These are phyloP conservation scores for Columba janthina DNA, from an alignment of 2,113 vertebrate species.

Conservation along the genomic window DNA sequence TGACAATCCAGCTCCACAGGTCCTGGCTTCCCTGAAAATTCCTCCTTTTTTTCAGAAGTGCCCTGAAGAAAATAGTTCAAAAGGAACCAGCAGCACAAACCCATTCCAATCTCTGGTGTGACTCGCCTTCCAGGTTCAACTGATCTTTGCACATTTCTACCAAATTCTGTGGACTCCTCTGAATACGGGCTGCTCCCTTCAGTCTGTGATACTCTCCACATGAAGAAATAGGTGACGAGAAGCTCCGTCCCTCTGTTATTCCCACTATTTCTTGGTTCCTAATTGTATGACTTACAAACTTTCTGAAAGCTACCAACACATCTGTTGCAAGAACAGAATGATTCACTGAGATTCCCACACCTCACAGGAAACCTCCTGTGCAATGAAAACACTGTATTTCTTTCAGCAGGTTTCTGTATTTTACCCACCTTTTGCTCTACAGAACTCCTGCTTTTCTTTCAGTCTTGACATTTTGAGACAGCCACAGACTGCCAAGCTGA, in stretches of 20 bases:
- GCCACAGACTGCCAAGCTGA: neutral
- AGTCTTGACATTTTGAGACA: neutral
- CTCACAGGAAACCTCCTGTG: neutral
- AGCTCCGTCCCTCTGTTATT: neutral
- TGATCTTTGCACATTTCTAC: neutral
- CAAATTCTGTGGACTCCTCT: neutral
- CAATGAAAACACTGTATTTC: neutral
- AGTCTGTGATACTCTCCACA: neutral
- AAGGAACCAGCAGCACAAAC: slow-evolving; percentile 1
- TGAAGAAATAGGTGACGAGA: neutral
- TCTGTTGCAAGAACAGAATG: neutral
- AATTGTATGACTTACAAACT: neutral
- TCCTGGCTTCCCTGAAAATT: slow-evolving; percentile 24
- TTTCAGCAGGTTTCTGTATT: neutral
- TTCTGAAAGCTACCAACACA: neutral
- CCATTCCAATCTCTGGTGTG: neutral
- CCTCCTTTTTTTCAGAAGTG: slow-evolving; percentile 42
- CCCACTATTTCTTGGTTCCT: neutral
- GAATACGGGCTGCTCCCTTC: neutral
- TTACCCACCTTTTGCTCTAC: neutral
- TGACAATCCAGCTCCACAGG: neutral
- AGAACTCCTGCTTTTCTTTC: neutral
- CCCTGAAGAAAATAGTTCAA: slow-evolving; percentile 53
- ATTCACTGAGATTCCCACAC: neutral
- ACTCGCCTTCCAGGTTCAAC: neutral